Percentiles rank a stretch among this genome's conserved stretches.
Evolutionary conservation across 1,140 invertebrate genomes (phyloP).

Genomic region (Drosophila simulans): DNA sequence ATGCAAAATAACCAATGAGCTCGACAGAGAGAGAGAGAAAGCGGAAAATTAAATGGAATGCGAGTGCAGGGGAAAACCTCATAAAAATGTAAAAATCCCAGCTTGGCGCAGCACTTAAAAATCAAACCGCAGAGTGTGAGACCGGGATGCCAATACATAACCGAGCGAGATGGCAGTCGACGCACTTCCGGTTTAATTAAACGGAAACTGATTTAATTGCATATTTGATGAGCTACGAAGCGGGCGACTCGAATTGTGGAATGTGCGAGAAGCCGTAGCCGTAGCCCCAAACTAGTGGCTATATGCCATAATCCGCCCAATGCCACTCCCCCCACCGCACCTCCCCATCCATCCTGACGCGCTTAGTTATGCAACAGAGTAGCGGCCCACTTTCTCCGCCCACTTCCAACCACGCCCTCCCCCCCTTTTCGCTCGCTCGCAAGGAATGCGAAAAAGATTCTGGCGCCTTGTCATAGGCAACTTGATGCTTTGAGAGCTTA

Average conservation of each 20-base stretch:
- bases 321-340: slow-evolving; percentile 2
- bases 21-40: neutral
- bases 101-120: slow-evolving; percentile 72
- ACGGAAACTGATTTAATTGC: slow-evolving; percentile 85
- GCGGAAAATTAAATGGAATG: slow-evolving; percentile 35
- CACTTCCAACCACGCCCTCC: neutral
- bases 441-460: slow-evolving; percentile 45
- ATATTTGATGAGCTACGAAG: slow-evolving; percentile 84
- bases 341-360: slow-evolving; percentile 15
- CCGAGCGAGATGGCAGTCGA: slow-evolving; percentile 62
- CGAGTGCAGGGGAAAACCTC: slow-evolving; percentile 54
- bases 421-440: neutral
- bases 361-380: slow-evolving; percentile 78
- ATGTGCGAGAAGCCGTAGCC: slow-evolving; percentile 29
- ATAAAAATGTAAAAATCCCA: slow-evolving; percentile 74
- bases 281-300: slow-evolving; percentile 33
- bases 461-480: slow-evolving; percentile 58
- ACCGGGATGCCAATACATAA: slow-evolving; percentile 51
- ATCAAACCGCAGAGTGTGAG: slow-evolving; percentile 56
- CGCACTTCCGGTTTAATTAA: slow-evolving; percentile 84
- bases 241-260: slow-evolving; percentile 61
- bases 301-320: slow-evolving; percentile 38
- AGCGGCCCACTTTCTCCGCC: slow-evolving; percentile 4
- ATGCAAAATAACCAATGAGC: slow-evolving; percentile 64
- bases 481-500: slow-evolving; percentile 82